phyloP scores from a whole-genome alignment of 2,888 invertebrate genomes.

The Ethmia dodecea region DNA sequence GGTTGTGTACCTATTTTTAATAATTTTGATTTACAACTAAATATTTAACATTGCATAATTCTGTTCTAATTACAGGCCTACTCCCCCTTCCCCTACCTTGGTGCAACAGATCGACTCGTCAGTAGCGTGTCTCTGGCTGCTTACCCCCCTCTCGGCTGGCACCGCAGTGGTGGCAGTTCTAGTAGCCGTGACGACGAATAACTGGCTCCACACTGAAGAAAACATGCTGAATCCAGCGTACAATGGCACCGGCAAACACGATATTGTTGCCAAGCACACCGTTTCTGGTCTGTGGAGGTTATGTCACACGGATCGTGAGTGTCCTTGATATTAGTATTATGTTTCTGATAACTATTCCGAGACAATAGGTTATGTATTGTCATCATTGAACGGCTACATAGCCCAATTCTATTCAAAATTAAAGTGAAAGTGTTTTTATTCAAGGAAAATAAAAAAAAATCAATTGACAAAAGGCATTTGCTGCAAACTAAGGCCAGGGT shows the following conservation, averaged over 20 bases:
- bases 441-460: too few relatives aligned
- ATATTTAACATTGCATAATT: too few relatives aligned
- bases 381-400: too few relatives aligned
- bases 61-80: slow-evolving; percentile 49
- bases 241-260: slow-evolving; percentile 86
- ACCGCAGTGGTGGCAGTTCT: slow-evolving; percentile 84
- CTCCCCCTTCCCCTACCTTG: slow-evolving; percentile 64
- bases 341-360: too few relatives aligned
- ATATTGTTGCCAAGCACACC: slow-evolving; percentile 84
- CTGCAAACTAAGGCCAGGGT: too few relatives aligned
- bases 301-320: slow-evolving; percentile 89
- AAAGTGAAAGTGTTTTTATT: too few relatives aligned
- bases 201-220: slow-evolving; percentile 93
- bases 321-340: too few relatives aligned
- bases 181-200: slow-evolving; percentile 86
- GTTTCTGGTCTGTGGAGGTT: slow-evolving; percentile 89
- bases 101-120: slow-evolving; percentile 77
- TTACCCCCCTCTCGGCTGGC: slow-evolving; percentile 82
- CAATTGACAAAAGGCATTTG: too few relatives aligned
- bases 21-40: too few relatives aligned
- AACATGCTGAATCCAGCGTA: slow-evolving; percentile 86
- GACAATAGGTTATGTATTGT: too few relatives aligned
- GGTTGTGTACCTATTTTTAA: too few relatives aligned
- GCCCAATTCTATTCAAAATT: too few relatives aligned
- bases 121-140: slow-evolving; percentile 79